Base-by-base conservation (phyloP, 2,888 invertebrate species). In the Caenorhabditis panamensis region DNA sequence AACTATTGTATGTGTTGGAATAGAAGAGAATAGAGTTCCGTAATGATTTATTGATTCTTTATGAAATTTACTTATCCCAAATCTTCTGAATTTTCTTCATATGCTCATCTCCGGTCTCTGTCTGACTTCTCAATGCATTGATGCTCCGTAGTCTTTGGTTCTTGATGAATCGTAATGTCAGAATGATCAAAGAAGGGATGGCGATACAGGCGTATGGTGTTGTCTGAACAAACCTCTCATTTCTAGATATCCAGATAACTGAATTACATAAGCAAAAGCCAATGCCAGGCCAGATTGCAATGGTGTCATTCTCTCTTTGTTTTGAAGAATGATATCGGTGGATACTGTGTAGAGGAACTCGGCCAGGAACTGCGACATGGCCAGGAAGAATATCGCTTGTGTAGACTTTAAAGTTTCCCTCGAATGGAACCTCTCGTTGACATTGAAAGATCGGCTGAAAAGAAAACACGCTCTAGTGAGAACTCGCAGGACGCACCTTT, bases 361-460 rank as follows among this genome's bases (percentile, higher is more conserved):
- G 5, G 56, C 51, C 3, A 72, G 37, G 36, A 79, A 79, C 24
- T 79, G 78, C 2, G 66, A 71, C 71, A 79, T 79, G 9, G 71
- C 66, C 4, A 79, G 49, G 4, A 79, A 66, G 62, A 79, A 72
- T 24, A 79, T 72, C 3, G 78, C 71, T 36, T 79, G 78, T 3
- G 78, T 67, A 0, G 78, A 64, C 24, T 72, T 71, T 28, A 79
- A 18, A 13, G 44, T 47, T 9, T 61, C 64, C 28, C 78, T 59
- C 0, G 66, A 53, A n/a, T 79, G 68, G 36, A 56, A 79, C 37
- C 78, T 41, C 18, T 79, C 49, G 20, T 61, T 61, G 3, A 79
- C 61, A 24, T 61, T 49, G 66, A 71, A 79, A 1, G 66, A 49
- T 8, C 49, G 16, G 22, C 72, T 71, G 71, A 61, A 79, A 66